A percentile compares a stretch with the other conserved stretches of the same genome.
These are phyloP conservation scores for Marcusenius ussheri DNA, from an alignment of 2,113 vertebrate species.

Conservation along the genomic window DNA sequence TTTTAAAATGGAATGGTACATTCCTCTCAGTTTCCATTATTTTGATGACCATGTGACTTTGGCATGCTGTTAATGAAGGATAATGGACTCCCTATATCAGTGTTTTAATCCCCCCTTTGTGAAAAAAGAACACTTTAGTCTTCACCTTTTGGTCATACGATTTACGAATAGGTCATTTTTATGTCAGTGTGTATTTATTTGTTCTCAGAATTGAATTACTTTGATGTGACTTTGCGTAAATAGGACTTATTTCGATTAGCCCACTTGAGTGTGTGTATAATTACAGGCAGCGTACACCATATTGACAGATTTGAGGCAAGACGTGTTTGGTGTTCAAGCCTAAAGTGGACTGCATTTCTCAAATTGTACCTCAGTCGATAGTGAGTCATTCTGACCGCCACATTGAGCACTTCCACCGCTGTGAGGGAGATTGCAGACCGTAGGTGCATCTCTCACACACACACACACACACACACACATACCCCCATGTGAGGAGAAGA, in stretches of 20 bases:
- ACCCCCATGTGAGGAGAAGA: neutral
- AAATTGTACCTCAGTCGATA: neutral
- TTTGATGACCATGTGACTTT: conserved; percentile 45
- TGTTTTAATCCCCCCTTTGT: conserved; percentile 3
- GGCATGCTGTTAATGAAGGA: conserved; percentile 45
- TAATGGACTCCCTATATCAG: conserved; percentile 32
- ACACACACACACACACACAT: neutral
- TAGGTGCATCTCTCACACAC: neutral
- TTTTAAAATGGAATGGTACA: conserved; percentile 15
- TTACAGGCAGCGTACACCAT: conserved; percentile 1
- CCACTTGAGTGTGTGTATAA: conserved; percentile 14
- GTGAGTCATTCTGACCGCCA: neutral
- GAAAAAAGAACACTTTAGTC: conserved; percentile 26
- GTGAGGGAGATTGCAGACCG: neutral
- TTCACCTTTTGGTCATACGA: neutral
- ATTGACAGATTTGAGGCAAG: neutral
- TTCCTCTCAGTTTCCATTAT: conserved; percentile 36
- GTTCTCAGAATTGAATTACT: conserved; percentile 14
- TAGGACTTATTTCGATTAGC: conserved; percentile 9
- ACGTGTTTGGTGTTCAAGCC: neutral
- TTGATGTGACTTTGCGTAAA: conserved; percentile 15
- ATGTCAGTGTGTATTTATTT: conserved; percentile 28
- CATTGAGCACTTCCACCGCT: neutral
- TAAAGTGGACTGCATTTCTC: conserved; percentile 9
- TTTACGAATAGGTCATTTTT: conserved; percentile 8